Evolutionary conservation across 1,140 invertebrate species (phyloP).

Genomic region (Cotesia chilonis): DNA sequence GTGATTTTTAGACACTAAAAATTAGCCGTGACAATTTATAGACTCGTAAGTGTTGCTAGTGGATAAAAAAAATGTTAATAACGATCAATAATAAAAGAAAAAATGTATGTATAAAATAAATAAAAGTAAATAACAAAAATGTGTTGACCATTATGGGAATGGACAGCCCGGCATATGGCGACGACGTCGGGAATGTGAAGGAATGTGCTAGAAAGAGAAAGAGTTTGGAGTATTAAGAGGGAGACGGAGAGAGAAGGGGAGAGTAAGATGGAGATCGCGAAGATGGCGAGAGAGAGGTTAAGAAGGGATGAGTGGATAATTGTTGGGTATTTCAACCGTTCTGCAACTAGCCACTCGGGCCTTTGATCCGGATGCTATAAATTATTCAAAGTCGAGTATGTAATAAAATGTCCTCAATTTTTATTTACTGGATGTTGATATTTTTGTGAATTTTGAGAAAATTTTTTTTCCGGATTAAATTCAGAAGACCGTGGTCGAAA

Average conservation of each 20-base stretch:
- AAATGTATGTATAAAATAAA: no score
- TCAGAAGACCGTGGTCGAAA: no score
- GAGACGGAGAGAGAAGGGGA: neutral
- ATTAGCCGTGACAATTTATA: no score
- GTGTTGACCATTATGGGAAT: slow-evolving; percentile 17
- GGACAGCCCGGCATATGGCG: slow-evolving; percentile 14
- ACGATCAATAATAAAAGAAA: no score
- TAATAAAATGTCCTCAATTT: neutral
- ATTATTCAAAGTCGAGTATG: slow-evolving; percentile 14
- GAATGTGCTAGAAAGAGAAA: slow-evolving; percentile 11
- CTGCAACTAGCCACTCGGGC: slow-evolving; percentile 20
- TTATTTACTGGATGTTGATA: neutral
- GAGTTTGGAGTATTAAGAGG: neutral
- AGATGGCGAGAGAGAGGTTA: neutral
- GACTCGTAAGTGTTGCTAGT: no score
- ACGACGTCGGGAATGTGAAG: slow-evolving; percentile 5
- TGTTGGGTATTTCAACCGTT: slow-evolving; percentile 24
- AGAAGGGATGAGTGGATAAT: slow-evolving; percentile 27
- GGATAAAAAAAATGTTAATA: no score
- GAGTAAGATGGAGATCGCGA: neutral
- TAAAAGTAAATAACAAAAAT: neutral
- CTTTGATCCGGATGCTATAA: slow-evolving; percentile 30
- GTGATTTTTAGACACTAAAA: no score
- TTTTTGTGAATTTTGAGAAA: neutral
- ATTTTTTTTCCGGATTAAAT: no score